Evolutionary conservation across 1,140 invertebrate genomes (phyloP).

Genomic region (Tetramorium parvispinum): DNA sequence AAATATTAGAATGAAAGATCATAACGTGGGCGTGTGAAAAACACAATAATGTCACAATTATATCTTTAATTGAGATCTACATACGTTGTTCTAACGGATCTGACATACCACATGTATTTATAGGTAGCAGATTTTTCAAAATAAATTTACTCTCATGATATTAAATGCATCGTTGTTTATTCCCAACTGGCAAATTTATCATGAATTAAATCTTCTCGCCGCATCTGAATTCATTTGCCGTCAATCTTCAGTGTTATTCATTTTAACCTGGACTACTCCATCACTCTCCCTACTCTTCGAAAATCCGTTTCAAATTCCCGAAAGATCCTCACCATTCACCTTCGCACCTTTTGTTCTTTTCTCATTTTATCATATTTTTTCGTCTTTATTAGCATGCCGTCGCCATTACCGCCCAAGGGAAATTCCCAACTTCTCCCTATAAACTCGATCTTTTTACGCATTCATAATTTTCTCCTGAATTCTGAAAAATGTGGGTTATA

Average conservation of each 20-base stretch:
- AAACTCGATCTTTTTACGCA: conserved; percentile 61
- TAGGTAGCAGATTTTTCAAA: conserved; percentile 27
- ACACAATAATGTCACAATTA: neutral
- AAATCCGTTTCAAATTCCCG: conserved; percentile 51
- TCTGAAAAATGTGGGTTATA: conserved; percentile 58
- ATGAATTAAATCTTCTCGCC: conserved; percentile 46
- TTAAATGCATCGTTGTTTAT: conserved; percentile 35
- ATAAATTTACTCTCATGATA: conserved; percentile 18
- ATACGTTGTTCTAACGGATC: neutral
- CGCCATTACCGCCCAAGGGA: conserved; percentile 51
- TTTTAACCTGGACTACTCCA: conserved; percentile 44
- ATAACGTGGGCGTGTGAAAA: neutral
- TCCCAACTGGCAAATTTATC: conserved; percentile 44
- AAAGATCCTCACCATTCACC: conserved; percentile 43
- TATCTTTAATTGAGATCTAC: conserved; percentile 5
- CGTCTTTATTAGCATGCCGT: conserved; percentile 56
- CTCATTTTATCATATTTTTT: conserved; percentile 50
- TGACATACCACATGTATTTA: neutral
- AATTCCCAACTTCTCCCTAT: conserved; percentile 53
- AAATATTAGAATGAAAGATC: neutral
- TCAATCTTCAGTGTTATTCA: conserved; percentile 58
- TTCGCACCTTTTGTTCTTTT: conserved; percentile 40
- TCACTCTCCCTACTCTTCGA: conserved; percentile 10
- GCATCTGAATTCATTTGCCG: conserved; percentile 47
- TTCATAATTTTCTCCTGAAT: conserved; percentile 61